Evolutionary conservation across 2,113 vertebrate species (phyloP), one percentile per base, ranked within the genome.

Genomic region (Lota lota): DNA sequence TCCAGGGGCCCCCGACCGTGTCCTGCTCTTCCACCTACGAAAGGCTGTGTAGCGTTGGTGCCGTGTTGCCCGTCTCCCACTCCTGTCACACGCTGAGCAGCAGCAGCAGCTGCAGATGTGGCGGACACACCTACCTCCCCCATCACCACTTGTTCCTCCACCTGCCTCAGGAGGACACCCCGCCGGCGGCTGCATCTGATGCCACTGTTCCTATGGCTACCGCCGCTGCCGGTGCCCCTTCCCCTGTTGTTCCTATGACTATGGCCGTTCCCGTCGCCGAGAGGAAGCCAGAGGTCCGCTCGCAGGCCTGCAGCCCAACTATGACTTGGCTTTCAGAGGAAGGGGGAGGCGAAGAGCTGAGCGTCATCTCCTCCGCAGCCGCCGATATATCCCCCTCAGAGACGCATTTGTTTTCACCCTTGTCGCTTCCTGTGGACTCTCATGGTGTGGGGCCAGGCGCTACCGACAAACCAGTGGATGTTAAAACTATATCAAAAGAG

Each of bases 281-380:
- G 93, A 85, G 75, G 92, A 95, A 94, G 87, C 94, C 95, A 40
- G 93, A 95, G 61, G 92, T 94, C 61, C 91, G 93, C 33, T 95
- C 96, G 4, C 95, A 93, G 81, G 93, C 89, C 51, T 94, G 93
- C 81, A 95, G 92, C 77, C 93, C 93, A 10, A 91, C 92, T 6
- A 92, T 92, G 5, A 88, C 84, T 11, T 94, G 93, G 93, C 84
- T 93, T 66, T 89, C 89, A 0, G 92, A 94, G 73, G 91, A 87
- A 18, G 75, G 73, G 8, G 84, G 74, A 16, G 81, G 75, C 4
- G 90, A 93, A 65, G 91, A 93, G 40, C 36, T 82, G 12, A 83
- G 83, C 1, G 22, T 90, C 68, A 90, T 92, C 75, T 87, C 22
- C 66, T 72, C 76, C n/a, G 62, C 19, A 73, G 82, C 88, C 5